phyloP scores from a whole-genome alignment of 2,888 invertebrate species.

The Cinara cedri region DNA sequence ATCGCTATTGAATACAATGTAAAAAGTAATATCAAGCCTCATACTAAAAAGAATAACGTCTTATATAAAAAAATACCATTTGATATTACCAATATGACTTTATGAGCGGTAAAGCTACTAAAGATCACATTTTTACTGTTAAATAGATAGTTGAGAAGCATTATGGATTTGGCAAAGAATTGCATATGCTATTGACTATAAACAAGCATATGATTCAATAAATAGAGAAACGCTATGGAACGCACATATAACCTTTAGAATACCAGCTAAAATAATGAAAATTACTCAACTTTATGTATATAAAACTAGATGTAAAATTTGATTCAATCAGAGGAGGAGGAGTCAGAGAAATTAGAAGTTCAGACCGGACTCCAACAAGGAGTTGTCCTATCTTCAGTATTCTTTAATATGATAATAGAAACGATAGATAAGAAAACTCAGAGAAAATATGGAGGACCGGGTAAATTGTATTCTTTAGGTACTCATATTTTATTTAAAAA shows the following conservation, averaged over 20 bases:
- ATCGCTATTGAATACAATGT: too few species aligned
- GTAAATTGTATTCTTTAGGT: too few species aligned
- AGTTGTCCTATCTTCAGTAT: not conserved
- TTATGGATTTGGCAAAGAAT: not conserved
- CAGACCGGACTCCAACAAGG: not conserved
- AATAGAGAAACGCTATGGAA: not conserved
- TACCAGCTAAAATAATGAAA: not conserved
- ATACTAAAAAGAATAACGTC: too few species aligned
- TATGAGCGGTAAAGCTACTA: too few species aligned
- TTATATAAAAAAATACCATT: too few species aligned
- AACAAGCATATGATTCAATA: too few species aligned
- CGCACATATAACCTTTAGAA: not conserved
- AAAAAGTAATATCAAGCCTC: too few species aligned
- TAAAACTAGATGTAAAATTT: constrained; percentile 15
- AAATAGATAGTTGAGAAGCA: not conserved
- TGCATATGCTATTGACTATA: too few species aligned
- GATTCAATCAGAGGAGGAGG: not conserved
- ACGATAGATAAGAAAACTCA: too few species aligned
- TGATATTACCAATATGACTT: too few species aligned
- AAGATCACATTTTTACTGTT: not conserved
- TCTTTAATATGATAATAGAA: constrained; percentile 12
- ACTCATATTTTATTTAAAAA: too few species aligned
- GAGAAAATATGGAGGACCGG: too few species aligned
- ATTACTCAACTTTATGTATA: not conserved
- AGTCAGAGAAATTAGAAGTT: not conserved